Base-by-base conservation (phyloP, 2,797 vertebrate genomes). In the Siniperca undulata region DNA sequence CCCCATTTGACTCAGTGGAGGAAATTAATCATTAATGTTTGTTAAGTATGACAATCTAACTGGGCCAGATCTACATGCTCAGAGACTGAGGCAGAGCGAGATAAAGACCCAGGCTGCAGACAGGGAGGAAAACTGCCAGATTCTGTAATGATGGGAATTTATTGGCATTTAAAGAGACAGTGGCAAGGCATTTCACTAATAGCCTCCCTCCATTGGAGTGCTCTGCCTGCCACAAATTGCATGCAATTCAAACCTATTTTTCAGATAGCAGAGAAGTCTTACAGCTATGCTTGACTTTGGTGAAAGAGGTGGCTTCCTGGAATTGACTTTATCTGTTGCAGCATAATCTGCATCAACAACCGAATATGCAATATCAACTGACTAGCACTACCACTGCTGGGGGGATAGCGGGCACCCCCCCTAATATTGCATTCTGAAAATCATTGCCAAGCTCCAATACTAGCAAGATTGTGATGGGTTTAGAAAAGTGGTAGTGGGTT, bases 1-100 rank as follows among this genome's bases (percentile, higher is more conserved):
- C 95, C 95, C 94, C 94, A 95, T 95, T 96, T 95, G 94, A 96
- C 94, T 96, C 94, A 95, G 95, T 93, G 93, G 93, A 96, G 96
- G 95, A 96, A 96, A 96, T 96, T 93, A 96, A 96, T 96, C 95
- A 96, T 96, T 96, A 96, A 96, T 96, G 95, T 96, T 96, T 96
- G 96, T 96, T 95, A 96, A 96, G 95, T 96, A 96, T 96, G 95
- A 96, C 95, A 96, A 95, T 96, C 95, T 96, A 96, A 96, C 94
- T 95, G 93, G 94, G 95, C 95, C 95, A 95, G 95, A 96, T 96
- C 95, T 96, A 96, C 95, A 95, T 95, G 94, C 95, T 95, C 94
- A 94, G 91, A 95, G 94, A 95, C 95, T 94, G 93, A 95, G 94
- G 94, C 94, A 91, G 91, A 93, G 91, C 27, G 92, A 95, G 95